phyloP scores from a whole-genome alignment of 2,797 vertebrate genomes.

The Pseudochaenichthys georgianus region DNA sequence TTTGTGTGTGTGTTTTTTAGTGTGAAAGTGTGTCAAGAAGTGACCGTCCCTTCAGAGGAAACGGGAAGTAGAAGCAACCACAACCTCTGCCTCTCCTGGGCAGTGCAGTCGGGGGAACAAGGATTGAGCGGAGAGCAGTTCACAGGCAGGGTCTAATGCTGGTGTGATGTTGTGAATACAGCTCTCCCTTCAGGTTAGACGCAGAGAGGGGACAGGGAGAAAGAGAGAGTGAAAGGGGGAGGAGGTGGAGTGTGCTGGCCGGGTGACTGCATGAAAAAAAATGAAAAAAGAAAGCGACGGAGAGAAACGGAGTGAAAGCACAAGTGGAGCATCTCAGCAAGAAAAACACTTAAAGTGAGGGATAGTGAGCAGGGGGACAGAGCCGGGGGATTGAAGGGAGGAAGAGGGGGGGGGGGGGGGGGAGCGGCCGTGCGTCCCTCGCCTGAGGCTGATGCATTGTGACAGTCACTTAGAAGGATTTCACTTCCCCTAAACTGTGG shows the following conservation, averaged over 20 bases:
- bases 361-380: constrained; percentile 62
- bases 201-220: constrained; percentile 57
- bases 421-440: constrained; percentile 86
- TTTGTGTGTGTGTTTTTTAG: constrained; percentile 17
- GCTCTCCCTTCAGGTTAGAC: constrained; percentile 91
- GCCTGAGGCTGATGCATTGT: constrained; percentile 88
- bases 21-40: constrained; percentile 51
- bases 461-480: constrained; percentile 95
- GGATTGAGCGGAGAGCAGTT: constrained; percentile 87
- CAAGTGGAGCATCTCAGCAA: constrained; percentile 75
- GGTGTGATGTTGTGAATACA: constrained; percentile 91
- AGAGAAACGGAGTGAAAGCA: constrained; percentile 76
- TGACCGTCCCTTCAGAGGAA: constrained; percentile 67
- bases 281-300: constrained; percentile 66
- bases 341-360: constrained; percentile 83
- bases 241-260: constrained; percentile 27
- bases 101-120: constrained; percentile 59
- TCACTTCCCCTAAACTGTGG: constrained; percentile 89
- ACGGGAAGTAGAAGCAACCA: constrained; percentile 85
- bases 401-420: constrained; percentile 50
- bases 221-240: constrained; percentile 59
- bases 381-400: constrained; percentile 65
- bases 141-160: constrained; percentile 87
- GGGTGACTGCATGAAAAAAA: constrained; percentile 28
- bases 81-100: constrained; percentile 53